Evolutionary conservation across 2,888 invertebrate species (phyloP).

Genomic region (Caenorhabditis sp.): DNA sequence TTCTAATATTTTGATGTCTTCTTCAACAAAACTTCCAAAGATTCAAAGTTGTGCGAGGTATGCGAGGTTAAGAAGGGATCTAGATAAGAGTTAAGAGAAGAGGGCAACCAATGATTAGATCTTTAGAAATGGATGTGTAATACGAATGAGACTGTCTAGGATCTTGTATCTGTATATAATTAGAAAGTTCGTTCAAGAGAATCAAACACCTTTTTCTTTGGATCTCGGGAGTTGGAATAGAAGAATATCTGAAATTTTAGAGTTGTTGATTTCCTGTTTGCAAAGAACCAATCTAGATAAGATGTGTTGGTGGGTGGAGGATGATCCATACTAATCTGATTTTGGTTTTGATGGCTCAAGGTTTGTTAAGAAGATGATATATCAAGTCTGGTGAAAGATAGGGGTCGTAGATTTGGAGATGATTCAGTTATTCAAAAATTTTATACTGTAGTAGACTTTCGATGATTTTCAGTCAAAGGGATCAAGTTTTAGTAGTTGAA

Average conservation of each 20-base stretch:
- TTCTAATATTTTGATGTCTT: slow-evolving; percentile 31
- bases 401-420: too few relatives aligned
- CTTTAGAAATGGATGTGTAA: not conserved
- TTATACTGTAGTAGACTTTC: too few relatives aligned
- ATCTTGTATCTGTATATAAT: not conserved
- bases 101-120: slow-evolving; percentile 3
- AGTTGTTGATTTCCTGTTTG: not conserved
- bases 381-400: too few relatives aligned
- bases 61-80: not conserved
- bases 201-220: too few relatives aligned
- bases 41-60: slow-evolving; percentile 22
- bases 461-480: too few relatives aligned
- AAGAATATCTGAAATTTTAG: too few relatives aligned
- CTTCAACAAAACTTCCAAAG: slow-evolving; percentile 19
- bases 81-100: slow-evolving; percentile 8
- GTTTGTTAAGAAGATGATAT: too few relatives aligned
- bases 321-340: slow-evolving; percentile 1
- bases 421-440: too few relatives aligned
- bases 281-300: not conserved
- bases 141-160: not conserved
- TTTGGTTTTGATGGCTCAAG: too few relatives aligned
- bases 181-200: not conserved
- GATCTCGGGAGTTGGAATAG: too few relatives aligned
- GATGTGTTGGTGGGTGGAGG: not conserved
- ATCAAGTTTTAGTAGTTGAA: too few relatives aligned